Percentiles rank a stretch among this genome's conserved stretches.
Conservation (phyloP, 2,113 vertebrate species). For the Phrynosoma platyrhinos region DNA sequence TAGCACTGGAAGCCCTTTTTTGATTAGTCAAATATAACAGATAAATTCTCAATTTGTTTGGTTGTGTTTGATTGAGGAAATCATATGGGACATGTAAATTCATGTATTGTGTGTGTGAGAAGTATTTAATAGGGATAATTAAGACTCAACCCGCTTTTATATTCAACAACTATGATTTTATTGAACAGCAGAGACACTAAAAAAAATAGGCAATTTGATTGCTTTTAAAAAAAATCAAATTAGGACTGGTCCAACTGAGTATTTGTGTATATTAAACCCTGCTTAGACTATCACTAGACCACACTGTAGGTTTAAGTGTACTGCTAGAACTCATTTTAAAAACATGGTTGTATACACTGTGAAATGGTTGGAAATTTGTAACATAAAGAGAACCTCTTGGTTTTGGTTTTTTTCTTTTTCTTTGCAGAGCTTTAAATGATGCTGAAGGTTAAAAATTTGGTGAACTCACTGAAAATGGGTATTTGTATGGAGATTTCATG, state of each 20-base stretch:
- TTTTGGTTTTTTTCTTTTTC: background rate
- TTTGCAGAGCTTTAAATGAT: background rate
- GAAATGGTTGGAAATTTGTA: background rate
- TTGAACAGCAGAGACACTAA: slow-evolving; percentile 54
- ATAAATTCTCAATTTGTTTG: background rate
- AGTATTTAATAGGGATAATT: background rate
- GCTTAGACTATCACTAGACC: background rate
- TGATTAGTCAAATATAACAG: background rate
- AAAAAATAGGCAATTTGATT: slow-evolving; percentile 27
- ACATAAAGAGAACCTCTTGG: slow-evolving; percentile 5
- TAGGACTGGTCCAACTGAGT: slow-evolving; percentile 10
- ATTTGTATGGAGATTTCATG: background rate
- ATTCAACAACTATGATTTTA: slow-evolving; percentile 65
- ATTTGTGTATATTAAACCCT: background rate
- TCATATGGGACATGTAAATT: background rate
- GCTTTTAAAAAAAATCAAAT: slow-evolving; percentile 12
- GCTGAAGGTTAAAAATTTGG: background rate
- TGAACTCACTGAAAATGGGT: background rate
- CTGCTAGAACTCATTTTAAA: slow-evolving; percentile 48
- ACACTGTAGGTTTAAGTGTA: slow-evolving; percentile 35
- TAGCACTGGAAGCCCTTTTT: background rate
- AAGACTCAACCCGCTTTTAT: background rate
- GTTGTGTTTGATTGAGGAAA: background rate
- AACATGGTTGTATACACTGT: background rate
- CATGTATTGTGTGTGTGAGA: background rate